Evolutionary conservation across 2,113 vertebrate genomes (phyloP).

Genomic region (Megaptera novaeangliae): DNA sequence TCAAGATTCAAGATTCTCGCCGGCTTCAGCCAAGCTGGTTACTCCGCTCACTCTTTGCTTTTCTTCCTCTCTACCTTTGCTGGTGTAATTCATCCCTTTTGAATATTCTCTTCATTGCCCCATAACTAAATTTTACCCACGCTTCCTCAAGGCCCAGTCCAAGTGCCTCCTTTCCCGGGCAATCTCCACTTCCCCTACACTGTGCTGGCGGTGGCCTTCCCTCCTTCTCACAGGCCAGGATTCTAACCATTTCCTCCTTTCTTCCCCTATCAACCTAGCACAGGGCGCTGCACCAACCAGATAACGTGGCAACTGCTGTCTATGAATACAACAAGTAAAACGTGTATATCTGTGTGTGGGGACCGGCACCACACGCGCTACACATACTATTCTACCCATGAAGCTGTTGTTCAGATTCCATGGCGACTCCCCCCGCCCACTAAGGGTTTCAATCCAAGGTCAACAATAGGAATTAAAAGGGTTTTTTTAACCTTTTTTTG

Average conservation of each 20-base stretch:
- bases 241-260: background rate
- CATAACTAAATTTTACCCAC: background rate
- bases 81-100: background rate
- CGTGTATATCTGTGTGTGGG: rapidly evolving
- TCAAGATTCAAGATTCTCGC: too few species aligned
- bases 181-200: rapidly evolving
- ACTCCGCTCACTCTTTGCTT: background rate
- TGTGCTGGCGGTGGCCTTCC: background rate
- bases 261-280: background rate
- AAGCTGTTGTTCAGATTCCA: background rate
- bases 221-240: background rate
- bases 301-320: rapidly evolving
- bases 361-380: background rate
- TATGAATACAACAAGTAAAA: rapidly evolving
- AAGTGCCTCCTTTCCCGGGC: rapidly evolving
- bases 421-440: background rate
- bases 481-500: background rate
- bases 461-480: background rate
- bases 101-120: background rate
- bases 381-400: rapidly evolving
- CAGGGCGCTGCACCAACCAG: background rate
- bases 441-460: background rate
- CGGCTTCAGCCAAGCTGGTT: background rate
- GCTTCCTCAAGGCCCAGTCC: background rate
- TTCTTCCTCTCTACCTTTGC: background rate